Percentiles rank a stretch among this genome's conserved stretches.
Conservation (phyloP, 1,140 invertebrate genomes). For the Papilio dardanus region DNA sequence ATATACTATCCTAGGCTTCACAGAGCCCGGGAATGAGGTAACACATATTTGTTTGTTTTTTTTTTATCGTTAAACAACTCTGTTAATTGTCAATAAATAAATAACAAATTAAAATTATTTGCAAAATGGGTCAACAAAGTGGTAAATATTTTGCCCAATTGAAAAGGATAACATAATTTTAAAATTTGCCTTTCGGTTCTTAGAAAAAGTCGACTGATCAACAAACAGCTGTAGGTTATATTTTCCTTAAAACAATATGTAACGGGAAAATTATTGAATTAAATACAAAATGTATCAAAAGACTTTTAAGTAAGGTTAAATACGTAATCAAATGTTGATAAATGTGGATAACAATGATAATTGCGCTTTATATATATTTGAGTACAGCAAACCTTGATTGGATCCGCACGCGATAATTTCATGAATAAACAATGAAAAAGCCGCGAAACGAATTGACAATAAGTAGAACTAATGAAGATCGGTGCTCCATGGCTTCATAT, state of each 20-base stretch:
- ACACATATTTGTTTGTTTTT: neutral
- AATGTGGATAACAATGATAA: slow-evolving; percentile 5
- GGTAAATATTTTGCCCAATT: neutral
- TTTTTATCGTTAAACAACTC: too few relatives aligned
- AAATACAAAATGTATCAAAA: neutral
- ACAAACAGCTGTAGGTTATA: neutral
- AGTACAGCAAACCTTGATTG: slow-evolving; percentile 7
- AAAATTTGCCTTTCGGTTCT: neutral
- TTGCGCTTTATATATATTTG: neutral
- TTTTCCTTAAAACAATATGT: neutral
- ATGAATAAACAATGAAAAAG: slow-evolving; percentile 5
- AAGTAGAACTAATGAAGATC: neutral
- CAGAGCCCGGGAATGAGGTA: neutral
- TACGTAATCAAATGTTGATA: neutral
- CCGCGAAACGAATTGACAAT: slow-evolving; percentile 12
- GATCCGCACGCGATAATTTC: slow-evolving; percentile 5
- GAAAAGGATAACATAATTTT: neutral
- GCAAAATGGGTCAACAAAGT: neutral
- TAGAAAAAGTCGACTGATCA: slow-evolving; percentile 1
- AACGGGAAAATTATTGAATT: neutral
- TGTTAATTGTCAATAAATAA: too few relatives aligned
- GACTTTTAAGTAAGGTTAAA: neutral
- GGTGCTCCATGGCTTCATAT: neutral
- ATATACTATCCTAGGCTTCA: too few relatives aligned
- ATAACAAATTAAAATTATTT: too few relatives aligned